Evolutionary conservation across 2,113 vertebrate species (phyloP), one percentile per base, ranked within the genome.

Genomic region (Lepidothrix coronata): DNA sequence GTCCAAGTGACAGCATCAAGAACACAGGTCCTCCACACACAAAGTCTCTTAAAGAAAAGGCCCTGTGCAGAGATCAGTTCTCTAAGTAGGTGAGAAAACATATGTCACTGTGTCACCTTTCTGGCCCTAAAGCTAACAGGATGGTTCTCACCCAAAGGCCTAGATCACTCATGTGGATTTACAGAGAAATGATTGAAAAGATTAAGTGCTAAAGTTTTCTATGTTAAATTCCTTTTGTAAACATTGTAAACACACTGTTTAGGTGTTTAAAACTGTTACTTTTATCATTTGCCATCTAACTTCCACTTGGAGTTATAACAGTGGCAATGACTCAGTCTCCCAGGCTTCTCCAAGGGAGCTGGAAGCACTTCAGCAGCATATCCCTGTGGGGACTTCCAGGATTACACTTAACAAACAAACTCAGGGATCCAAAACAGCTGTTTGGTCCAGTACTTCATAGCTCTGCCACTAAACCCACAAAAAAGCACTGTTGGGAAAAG

Each of bases 51-150:
- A 31, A 67, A 66, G 33, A 52, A 66, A 14, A 9, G 3, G 8
- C 6, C 6, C 8, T 4, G 0, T 23, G 19, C 7, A 65, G 39
- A 11, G 4, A 54, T 5, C 22, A 8, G 5, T 20, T 80, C 16
- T 61, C 27, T 31, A 77, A 22, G 10, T 5, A 5, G 6, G 33
- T 35, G 16, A 4, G 15, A 85, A 71, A 58, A 18, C 1, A 1
- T 3, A 12, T 17, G 23, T 63, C 6, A 41, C 37, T 54, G 7
- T 33, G 8, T 18, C 15, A 80, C 8, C 18, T 61, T 68, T 63
- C 44, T 33, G 43, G 22, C 12, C 25, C 25, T 48, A 22, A 6
- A 79, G 19, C 8, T 3, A 43, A n/a, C 5, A 75, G 21, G 25
- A 6, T 2, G 2, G 8, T 52, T 74, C 30, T 65, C 27, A 72